Evolutionary conservation across 2,888 invertebrate genomes (phyloP), one percentile per base, ranked within the genome.

Genomic region (Amiota mariae): DNA sequence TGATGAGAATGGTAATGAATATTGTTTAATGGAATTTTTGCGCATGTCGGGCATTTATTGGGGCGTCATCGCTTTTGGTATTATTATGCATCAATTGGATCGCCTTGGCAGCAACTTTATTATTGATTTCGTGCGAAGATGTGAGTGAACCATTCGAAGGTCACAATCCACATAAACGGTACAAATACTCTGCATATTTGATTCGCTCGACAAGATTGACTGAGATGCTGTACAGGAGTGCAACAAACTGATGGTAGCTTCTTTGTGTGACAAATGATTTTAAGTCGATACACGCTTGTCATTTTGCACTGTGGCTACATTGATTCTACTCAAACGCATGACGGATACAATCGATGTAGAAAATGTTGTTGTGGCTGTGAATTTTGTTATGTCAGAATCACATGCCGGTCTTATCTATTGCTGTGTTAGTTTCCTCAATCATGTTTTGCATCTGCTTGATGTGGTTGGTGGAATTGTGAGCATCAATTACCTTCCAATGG

Each of bases 1-100:
- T 70, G 95, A 97, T 85, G 96, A 97, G 89, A 95, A 97, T 90
- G 96, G 96, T 88, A 98, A 94, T 90, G 96, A 98, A 88, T 98
- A 95, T 89, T 95, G 95, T 80, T 97, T 98, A 95, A 97, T 98
- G 2, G 99, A 99, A 90, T 98, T 97, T 90, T 91, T 99, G 76
- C 93, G 98, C 81, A 95, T 99, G 94, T 98, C 98, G 72, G 99
- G 99, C 9, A 96, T 99, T 88, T 99, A 98, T 90, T 99, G 99
- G 99, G 97, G 97, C 74, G 91, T 98, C n/a, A 98, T 98, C 0
- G 97, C 98, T 1, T 92, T 99, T 90, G 97, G 98, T 88, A 91
- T 99, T n/a, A n/a, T n/a, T 9, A 94, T 98, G 93, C 94, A 93
- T 47, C 93, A 95, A 81, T 89, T 92, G 57, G 92, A 93, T 76